Base-by-base conservation (phyloP, 2,888 invertebrate genomes). In the Bembecia ichneumoniformis region DNA sequence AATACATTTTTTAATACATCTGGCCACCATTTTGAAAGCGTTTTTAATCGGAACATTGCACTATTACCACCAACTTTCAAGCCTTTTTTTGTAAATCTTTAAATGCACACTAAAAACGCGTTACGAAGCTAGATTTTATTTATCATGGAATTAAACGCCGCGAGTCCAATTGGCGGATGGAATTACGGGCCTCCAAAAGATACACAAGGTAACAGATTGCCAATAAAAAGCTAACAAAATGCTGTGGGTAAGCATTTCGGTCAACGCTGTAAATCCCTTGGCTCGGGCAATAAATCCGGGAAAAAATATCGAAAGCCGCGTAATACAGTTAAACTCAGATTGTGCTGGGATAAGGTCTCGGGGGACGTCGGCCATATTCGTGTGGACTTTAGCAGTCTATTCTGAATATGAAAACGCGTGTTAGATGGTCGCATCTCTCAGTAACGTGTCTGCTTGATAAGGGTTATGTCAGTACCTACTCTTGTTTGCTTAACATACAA, bases 191-290 rank as follows among this genome's bases (percentile, higher is more conserved):
- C 72, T 70, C 64, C 73, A 74, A 77, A 77, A 82, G 78, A 80
- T 82, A 82, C 77, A 82, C 74, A 77, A 75, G 78, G 81, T 79
- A 80, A 81, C 82, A 80, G 82, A 83, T 82, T 78, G 82, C 71
- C 82, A 77, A 82, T 84, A 82, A 83, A 84, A 82, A 80, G 75
- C 78, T 81, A 82, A 81, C 82, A 79, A 82, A 82, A 82, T 77
- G 75, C 69, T 75, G 74, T 68, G 77, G 80, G 78, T 78, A 77
- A 80, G 77, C 79, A 77, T 79, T 81, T 74, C 75, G 82, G 81
- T 80, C 80, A 77, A 79, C 78, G 81, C 76, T 82, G 82, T 83
- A 82, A 84, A 83, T 84, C 82, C 79, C 72, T 58, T 60, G 68
- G 62, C 67, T 66, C 54, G 59, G 61, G 69, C 68, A 66, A 81